Evolutionary conservation across 2,113 vertebrate genomes (phyloP).

Genomic region (Chionodraco myersi): DNA sequence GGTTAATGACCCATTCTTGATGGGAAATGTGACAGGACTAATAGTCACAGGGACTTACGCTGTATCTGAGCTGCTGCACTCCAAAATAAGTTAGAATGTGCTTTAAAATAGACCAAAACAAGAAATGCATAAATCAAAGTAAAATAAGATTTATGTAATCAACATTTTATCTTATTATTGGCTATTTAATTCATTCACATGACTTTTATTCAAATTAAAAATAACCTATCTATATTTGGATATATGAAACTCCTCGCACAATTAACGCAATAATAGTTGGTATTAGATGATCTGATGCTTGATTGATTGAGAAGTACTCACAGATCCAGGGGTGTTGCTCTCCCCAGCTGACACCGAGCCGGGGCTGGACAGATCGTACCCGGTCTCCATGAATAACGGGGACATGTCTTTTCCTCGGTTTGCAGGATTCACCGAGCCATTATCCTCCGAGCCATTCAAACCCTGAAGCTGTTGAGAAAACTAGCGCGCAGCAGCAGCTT

Average conservation of each 20-base stretch:
- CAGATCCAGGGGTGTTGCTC: conserved; percentile 62
- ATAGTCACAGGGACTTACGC: not conserved
- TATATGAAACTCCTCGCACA: not conserved
- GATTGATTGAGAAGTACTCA: conserved; percentile 48
- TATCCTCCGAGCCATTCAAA: conserved; percentile 12
- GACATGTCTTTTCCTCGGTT: conserved; percentile 62
- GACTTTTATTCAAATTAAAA: not conserved
- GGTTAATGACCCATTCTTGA: not conserved
- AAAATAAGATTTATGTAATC: not conserved
- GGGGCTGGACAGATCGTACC: conserved; percentile 45
- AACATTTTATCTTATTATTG: not conserved
- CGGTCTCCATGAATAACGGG: conserved; percentile 72
- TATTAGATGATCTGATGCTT: not conserved
- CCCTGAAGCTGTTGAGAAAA: too few species aligned
- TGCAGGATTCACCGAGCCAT: not conserved
- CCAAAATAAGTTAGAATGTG: too few species aligned
- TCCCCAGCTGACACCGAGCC: conserved; percentile 65
- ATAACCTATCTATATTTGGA: too few species aligned
- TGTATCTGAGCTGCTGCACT: not conserved
- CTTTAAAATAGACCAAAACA: not conserved
- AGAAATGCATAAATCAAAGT: not conserved
- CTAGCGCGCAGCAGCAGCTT: not conserved
- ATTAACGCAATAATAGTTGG: not conserved
- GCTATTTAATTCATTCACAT: not conserved
- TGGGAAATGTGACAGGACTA: too few species aligned